Evolutionary conservation across 1,140 invertebrate species (phyloP).

Genomic region (Eulimnadia texana): DNA sequence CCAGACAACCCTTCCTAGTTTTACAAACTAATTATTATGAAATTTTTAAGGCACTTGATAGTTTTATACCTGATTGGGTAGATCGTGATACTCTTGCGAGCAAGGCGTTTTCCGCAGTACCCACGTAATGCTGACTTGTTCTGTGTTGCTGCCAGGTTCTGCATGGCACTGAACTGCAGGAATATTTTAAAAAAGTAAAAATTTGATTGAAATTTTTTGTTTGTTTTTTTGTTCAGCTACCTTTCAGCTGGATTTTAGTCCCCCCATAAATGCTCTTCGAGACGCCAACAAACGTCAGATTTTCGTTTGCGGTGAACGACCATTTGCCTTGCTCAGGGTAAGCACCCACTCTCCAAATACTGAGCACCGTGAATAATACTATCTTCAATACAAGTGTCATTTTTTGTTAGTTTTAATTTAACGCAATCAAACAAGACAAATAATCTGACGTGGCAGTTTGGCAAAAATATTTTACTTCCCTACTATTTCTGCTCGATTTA

Average conservation of each 20-base stretch:
- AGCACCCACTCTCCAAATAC: not conserved
- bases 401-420: too few relatives aligned
- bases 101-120: conserved; percentile 27
- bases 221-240: conserved; percentile 5
- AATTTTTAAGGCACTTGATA: conserved; percentile 12
- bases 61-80: conserved; percentile 22
- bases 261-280: conserved; percentile 20
- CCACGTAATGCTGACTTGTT: conserved; percentile 24
- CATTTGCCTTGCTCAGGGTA: conserved; percentile 16
- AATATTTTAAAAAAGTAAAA: not conserved
- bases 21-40: conserved; percentile 15
- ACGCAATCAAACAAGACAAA: too few relatives aligned
- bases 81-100: conserved; percentile 28
- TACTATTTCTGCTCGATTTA: too few relatives aligned
- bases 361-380: not conserved
- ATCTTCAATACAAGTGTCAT: not conserved
- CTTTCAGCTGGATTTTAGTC: conserved; percentile 18
- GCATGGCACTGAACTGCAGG: conserved; percentile 19
- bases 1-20: conserved; percentile 22
- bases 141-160: conserved; percentile 1
- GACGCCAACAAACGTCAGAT: conserved; percentile 17
- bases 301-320: conserved; percentile 10
- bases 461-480: too few relatives aligned
- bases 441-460: not conserved
- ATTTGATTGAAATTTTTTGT: not conserved